phyloP scores from a whole-genome alignment of 2,888 invertebrate genomes.

The Agrochola litura region DNA sequence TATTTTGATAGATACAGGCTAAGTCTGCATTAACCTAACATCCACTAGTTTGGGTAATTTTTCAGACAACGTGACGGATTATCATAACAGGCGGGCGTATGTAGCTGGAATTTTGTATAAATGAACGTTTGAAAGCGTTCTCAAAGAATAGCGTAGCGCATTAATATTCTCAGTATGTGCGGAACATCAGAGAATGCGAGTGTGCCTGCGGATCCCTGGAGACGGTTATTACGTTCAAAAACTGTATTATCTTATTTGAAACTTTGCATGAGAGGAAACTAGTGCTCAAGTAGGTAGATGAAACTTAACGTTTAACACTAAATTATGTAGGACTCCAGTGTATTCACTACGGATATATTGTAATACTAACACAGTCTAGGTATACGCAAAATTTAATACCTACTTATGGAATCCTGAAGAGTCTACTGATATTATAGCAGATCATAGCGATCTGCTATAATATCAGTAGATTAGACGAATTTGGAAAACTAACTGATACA shows the following conservation, averaged over 20 bases:
- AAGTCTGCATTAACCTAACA: conserved; percentile 39
- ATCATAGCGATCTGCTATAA: neutral
- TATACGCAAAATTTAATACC: neutral
- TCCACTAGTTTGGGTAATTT: conserved; percentile 45
- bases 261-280: conserved; percentile 34
- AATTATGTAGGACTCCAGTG: conserved; percentile 18
- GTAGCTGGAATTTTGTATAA: conserved; percentile 51
- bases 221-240: conserved; percentile 77
- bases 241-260: conserved; percentile 64
- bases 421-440: too few relatives aligned
- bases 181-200: conserved; percentile 75
- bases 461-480: neutral
- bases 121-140: conserved; percentile 56
- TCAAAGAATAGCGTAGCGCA: conserved; percentile 63
- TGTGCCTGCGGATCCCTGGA: conserved; percentile 63
- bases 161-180: conserved; percentile 74
- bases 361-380: neutral
- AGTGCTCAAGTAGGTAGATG: conserved; percentile 26
- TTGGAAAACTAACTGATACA: neutral
- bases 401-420: neutral
- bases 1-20: conserved; percentile 18
- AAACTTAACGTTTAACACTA: conserved; percentile 11
- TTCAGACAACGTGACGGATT: conserved; percentile 56
- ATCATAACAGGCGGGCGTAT: conserved; percentile 44
- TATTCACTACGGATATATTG: neutral